Percentiles rank a stretch among this genome's conserved stretches.
phyloP scores from a whole-genome alignment of 2,113 vertebrate genomes.

The Epinephelus lanceolatus region DNA sequence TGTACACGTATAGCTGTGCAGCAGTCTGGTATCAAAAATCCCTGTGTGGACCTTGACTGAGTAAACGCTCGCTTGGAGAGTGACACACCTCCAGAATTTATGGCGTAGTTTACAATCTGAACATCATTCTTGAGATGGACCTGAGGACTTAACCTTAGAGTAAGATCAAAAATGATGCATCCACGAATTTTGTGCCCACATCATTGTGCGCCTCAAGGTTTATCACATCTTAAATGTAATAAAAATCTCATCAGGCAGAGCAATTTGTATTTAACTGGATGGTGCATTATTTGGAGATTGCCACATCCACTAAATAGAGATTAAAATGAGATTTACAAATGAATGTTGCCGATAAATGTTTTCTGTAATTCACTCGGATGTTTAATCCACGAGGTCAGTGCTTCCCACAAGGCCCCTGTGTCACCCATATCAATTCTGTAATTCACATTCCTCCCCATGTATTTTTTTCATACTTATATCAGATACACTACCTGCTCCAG shows the following conservation, averaged over 20 bases:
- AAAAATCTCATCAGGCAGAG: constrained; percentile 68
- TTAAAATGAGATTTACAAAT: constrained; percentile 77
- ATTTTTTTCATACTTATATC: constrained; percentile 18
- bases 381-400: constrained; percentile 71
- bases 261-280: constrained; percentile 65
- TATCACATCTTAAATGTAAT: constrained; percentile 51
- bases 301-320: constrained; percentile 71
- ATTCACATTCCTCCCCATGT: constrained; percentile 41
- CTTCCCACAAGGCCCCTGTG: constrained; percentile 4
- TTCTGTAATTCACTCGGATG: constrained; percentile 59
- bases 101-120: constrained; percentile 17
- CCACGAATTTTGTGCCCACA: constrained; percentile 56
- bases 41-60: constrained; percentile 67
- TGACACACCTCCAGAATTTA: constrained; percentile 55
- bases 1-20: constrained; percentile 28
- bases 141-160: constrained; percentile 67
- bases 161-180: constrained; percentile 63
- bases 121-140: constrained; percentile 63
- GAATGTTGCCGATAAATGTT: constrained; percentile 66
- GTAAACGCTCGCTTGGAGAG: constrained; percentile 50
- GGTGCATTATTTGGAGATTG: constrained; percentile 69
- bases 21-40: constrained; percentile 21
- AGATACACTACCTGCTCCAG: constrained; percentile 16
- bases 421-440: constrained; percentile 52
- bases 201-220: constrained; percentile 69